phyloP scores from a whole-genome alignment of 1,140 invertebrate genomes.

The Epicauta chinensis region DNA sequence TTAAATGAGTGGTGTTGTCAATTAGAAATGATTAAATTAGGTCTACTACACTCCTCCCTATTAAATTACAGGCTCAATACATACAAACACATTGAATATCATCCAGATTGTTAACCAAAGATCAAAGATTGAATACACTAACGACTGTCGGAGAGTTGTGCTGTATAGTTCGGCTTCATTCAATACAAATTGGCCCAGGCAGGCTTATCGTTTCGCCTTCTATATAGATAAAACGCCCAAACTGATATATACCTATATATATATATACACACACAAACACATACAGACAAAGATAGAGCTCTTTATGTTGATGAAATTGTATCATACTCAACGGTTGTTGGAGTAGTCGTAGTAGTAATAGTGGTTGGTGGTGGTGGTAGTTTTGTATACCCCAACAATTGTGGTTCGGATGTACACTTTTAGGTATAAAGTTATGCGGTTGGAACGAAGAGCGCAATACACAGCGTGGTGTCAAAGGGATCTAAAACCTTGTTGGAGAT shows the following conservation, averaged over 20 bases:
- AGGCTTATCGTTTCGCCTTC: neutral
- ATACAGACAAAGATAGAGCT: slow-evolving; percentile 9
- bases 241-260: too few relatives aligned
- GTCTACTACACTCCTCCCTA: slow-evolving; percentile 16
- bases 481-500: slow-evolving; percentile 31
- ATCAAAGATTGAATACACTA: slow-evolving; percentile 31
- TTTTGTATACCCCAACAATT: slow-evolving; percentile 18
- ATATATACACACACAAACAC: too few relatives aligned
- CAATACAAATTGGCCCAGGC: slow-evolving; percentile 19
- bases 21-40: slow-evolving; percentile 13
- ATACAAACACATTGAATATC: slow-evolving; percentile 19
- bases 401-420: slow-evolving; percentile 13
- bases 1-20: slow-evolving; percentile 4
- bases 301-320: slow-evolving; percentile 21
- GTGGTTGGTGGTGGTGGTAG: slow-evolving; percentile 1
- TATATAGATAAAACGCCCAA: neutral
- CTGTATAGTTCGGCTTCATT: slow-evolving; percentile 20
- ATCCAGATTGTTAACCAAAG: slow-evolving; percentile 27
- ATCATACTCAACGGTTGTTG: slow-evolving; percentile 12
- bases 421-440: slow-evolving; percentile 11
- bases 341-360: too few relatives aligned
- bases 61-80: slow-evolving; percentile 25
- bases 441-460: slow-evolving; percentile 22
- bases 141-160: slow-evolving; percentile 20
- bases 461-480: slow-evolving; percentile 27